These are phyloP conservation scores for Tympanuchus pallidicinctus DNA, from an alignment of 2,113 vertebrate species.

Conservation along the genomic window DNA sequence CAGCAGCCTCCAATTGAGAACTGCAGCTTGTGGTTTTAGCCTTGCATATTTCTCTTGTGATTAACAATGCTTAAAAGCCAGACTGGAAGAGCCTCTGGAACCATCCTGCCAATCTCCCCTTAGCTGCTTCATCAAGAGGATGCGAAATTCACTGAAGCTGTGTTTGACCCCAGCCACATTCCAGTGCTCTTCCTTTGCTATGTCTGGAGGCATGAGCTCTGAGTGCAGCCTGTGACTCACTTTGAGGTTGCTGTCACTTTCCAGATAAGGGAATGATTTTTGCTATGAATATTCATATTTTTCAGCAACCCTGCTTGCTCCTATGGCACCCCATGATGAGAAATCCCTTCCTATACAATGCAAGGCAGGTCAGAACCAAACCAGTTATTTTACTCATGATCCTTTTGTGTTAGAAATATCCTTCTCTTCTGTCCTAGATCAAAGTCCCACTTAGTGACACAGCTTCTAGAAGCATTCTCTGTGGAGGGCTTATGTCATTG, in stretches of 20 bases:
- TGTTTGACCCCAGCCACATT: not conserved
- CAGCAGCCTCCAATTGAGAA: not conserved
- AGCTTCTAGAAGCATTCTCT: not conserved
- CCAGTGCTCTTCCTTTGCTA: not conserved
- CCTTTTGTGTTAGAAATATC: not conserved
- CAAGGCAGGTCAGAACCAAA: not conserved
- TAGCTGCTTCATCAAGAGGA: not conserved
- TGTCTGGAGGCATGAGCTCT: not conserved
- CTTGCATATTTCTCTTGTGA: not conserved
- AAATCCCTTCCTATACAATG: not conserved
- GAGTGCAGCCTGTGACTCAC: not conserved
- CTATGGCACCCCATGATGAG: not conserved
- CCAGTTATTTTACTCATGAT: accelerated
- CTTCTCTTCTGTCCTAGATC: not conserved
- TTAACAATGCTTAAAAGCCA: not conserved
- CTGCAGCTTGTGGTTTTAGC: not conserved
- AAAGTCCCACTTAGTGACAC: not conserved
- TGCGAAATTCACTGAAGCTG: not conserved
- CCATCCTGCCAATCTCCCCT: not conserved
- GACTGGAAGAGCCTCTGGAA: not conserved
- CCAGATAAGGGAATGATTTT: accelerated
- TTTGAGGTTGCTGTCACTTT: not conserved
- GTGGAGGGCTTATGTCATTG: not conserved
- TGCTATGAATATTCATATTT: not conserved
- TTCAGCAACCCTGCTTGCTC: not conserved